Conservation (phyloP, 2,113 vertebrate species). For the Percina caprodes region DNA sequence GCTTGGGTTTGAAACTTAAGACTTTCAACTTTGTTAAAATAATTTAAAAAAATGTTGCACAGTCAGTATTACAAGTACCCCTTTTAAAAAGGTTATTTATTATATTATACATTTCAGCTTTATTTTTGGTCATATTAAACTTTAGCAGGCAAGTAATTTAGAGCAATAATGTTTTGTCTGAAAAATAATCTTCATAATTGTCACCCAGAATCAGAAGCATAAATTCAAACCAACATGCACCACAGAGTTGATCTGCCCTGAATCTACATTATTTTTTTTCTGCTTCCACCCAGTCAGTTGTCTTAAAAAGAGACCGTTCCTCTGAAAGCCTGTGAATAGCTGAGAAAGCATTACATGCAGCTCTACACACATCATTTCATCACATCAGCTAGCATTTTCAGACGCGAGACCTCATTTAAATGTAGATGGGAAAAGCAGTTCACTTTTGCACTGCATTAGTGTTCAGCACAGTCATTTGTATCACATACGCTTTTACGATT, state of each 20-base stretch:
- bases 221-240: neutral
- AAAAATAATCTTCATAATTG: neutral
- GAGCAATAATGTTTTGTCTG: neutral
- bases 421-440: constrained; percentile 7
- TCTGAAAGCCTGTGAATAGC: neutral
- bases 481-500: constrained; percentile 29
- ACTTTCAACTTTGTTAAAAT: too few relatives aligned
- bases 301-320: constrained; percentile 9
- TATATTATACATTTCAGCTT: neutral
- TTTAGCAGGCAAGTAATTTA: neutral
- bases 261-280: neutral
- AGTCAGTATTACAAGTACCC: too few relatives aligned
- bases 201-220: neutral
- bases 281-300: neutral
- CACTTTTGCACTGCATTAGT: constrained; percentile 7
- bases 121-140: neutral
- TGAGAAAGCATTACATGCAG: constrained; percentile 14
- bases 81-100: too few relatives aligned
- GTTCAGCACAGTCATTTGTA: neutral
- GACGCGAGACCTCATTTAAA: constrained; percentile 24
- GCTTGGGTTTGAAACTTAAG: neutral
- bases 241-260: neutral
- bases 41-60: too few relatives aligned
- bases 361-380: constrained; percentile 3
- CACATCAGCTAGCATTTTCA: neutral